A percentile compares a stretch with the other conserved stretches of the same genome.
phyloP scores from a whole-genome alignment of 2,888 invertebrate species.

The Anorthoa munda region DNA sequence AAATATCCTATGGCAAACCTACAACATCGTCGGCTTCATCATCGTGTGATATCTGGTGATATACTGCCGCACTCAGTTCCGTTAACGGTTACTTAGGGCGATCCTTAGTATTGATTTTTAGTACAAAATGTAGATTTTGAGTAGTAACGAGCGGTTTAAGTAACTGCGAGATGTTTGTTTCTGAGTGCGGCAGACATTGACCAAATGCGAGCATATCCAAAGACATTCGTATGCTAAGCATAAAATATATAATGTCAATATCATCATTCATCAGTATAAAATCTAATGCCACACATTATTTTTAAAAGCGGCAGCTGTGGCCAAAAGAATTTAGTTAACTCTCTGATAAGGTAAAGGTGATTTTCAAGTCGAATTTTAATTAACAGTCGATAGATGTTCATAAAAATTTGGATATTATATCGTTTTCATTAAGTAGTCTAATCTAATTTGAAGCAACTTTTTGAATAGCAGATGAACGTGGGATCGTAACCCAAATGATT shows the following conservation, averaged over 20 bases:
- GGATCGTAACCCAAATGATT: background rate
- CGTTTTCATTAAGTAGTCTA: constrained; percentile 1
- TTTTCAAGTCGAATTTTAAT: constrained; percentile 4
- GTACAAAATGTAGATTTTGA: too few species aligned
- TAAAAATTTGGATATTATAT: constrained; percentile 20
- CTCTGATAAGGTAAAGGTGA: constrained; percentile 7
- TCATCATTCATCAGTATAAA: background rate
- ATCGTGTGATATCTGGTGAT: too few species aligned
- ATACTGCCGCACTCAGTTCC: too few species aligned
- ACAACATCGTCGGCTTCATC: too few species aligned
- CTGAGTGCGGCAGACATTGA: too few species aligned
- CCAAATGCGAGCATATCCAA: too few species aligned
- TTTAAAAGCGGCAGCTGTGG: constrained; percentile 4
- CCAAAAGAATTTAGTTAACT: background rate
- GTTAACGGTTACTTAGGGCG: too few species aligned
- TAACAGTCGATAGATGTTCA: background rate
- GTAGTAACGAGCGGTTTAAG: too few species aligned
- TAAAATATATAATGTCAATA: too few species aligned
- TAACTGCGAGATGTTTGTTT: too few species aligned
- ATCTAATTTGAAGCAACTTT: constrained; percentile 6
- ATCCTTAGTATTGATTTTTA: too few species aligned
- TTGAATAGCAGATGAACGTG: background rate
- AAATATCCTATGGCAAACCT: too few species aligned
- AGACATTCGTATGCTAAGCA: background rate
- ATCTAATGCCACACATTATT: background rate